Evolutionary conservation across 2,888 invertebrate genomes (phyloP), one percentile per base, ranked within the genome.

Genomic region (Zelleria hepariella): DNA sequence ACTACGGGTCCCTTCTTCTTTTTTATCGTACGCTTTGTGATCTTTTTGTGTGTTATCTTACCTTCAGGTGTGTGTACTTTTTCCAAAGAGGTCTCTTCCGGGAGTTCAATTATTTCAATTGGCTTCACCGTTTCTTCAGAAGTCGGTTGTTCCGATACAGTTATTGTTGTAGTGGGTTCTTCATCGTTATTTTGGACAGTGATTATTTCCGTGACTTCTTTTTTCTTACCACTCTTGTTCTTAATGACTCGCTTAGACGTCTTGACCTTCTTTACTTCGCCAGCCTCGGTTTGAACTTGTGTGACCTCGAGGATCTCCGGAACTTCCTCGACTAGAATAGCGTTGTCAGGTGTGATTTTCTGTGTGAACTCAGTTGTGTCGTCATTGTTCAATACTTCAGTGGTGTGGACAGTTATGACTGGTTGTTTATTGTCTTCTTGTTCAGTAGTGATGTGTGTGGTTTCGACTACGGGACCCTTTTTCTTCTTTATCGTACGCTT

Each of bases 391-490:
- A 63, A 64, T 66, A 69, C 68, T 48, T 71, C 69, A 59, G 74
- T 75, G n/a, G 76, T 52, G 66, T 72, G 70, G 62, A 70, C 63
- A 20, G 65, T 76, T 6, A 68, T 64, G 1, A 68, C 68, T 54
- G 70, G 72, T 61, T 69, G 72, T 54, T 62, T 55, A 27, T 56
- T 79, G 62, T 81, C 78, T 71, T 87, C 86, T 67, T 83, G 80
- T 47, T 80, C 72, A 1, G 74, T 80, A n/a, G 75, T 71, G 66
- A 87, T 84, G 80, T 89, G 80, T 67, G 87, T 87, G 67, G 63
- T 66, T 72, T 74, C 73, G 67, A 73, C 69, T 65, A 73, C 75
- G n/a, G 63, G 72, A 48, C 70, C 75, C 58, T 70, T 70, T 24
- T 67, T 66, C 64, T 76, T 82, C 42, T 68, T 73, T n/a, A 76